Conservation (phyloP, 2,888 invertebrate genomes). For the Osmoderma eremita region DNA sequence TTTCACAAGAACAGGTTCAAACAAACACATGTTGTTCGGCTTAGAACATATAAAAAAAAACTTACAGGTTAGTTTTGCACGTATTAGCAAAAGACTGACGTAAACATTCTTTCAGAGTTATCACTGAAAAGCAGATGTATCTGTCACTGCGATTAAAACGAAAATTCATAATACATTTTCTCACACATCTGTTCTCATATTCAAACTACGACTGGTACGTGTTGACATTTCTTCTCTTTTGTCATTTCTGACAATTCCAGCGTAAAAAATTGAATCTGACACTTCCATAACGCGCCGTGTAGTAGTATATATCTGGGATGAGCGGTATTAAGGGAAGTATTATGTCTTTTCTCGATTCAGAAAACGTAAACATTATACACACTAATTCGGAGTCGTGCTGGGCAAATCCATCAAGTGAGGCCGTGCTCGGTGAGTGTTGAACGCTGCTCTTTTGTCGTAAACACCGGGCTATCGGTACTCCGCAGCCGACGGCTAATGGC, state of each 20-base stretch:
- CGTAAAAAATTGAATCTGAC: constrained; percentile 31
- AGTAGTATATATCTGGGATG: not conserved
- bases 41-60: no score
- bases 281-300: constrained; percentile 9
- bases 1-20: constrained; percentile 5
- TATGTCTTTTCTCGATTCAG: constrained; percentile 33
- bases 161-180: no score
- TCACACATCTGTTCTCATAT: not conserved
- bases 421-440: constrained; percentile 39
- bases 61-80: no score
- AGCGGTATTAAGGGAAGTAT: constrained; percentile 28
- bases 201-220: not conserved
- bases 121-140: no score
- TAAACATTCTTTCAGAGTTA: no score
- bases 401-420: constrained; percentile 58
- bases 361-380: constrained; percentile 30
- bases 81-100: no score
- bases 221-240: not conserved
- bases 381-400: constrained; percentile 54
- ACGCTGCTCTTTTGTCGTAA: constrained; percentile 39
- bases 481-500: constrained; percentile 32
- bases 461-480: constrained; percentile 24
- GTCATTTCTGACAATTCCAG: not conserved
- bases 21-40: not conserved
- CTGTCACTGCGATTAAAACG: no score